Evolutionary conservation across 1,140 invertebrate genomes (phyloP).

Genomic region (Leucophenga varia): DNA sequence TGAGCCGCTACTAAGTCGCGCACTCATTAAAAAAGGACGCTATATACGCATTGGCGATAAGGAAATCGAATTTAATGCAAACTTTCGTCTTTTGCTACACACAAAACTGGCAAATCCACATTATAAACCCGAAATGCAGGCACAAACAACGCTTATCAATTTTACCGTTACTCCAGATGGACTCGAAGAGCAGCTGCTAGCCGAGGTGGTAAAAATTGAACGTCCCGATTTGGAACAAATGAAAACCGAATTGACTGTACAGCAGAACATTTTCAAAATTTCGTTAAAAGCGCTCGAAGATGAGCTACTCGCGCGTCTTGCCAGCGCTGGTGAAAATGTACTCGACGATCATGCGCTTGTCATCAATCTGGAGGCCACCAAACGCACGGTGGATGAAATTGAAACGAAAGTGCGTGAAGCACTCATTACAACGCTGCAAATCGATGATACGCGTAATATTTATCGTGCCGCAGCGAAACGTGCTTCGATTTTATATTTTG

Average conservation of each 20-base stretch:
- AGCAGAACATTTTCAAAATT: constrained; percentile 95
- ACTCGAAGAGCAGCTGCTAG: constrained; percentile 91
- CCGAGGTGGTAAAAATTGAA: constrained; percentile 92
- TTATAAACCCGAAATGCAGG: constrained; percentile 96
- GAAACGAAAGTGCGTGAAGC: constrained; percentile 85
- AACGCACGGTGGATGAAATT: constrained; percentile 88
- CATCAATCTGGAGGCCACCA: constrained; percentile 91
- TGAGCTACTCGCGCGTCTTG: constrained; percentile 79
- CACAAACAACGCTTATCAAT: constrained; percentile 93
- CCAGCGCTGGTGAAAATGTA: constrained; percentile 87
- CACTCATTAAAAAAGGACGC: constrained; percentile 83
- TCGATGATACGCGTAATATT: constrained; percentile 86
- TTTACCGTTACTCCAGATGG: constrained; percentile 93
- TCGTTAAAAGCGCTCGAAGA: constrained; percentile 88
- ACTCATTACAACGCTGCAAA: constrained; percentile 80
- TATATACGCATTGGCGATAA: constrained; percentile 82
- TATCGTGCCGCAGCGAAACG: constrained; percentile 84
- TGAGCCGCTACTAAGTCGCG: constrained; percentile 83
- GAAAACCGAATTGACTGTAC: constrained; percentile 78
- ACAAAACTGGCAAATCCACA: constrained; percentile 95
- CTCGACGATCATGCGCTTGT: constrained; percentile 88
- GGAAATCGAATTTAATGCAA: constrained; percentile 84
- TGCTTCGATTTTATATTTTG: constrained; percentile 91
- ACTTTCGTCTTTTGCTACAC: constrained; percentile 86
- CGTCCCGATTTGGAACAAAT: constrained; percentile 85